phyloP scores from a whole-genome alignment of 1,140 invertebrate genomes.

The Ylistrum balloti region DNA sequence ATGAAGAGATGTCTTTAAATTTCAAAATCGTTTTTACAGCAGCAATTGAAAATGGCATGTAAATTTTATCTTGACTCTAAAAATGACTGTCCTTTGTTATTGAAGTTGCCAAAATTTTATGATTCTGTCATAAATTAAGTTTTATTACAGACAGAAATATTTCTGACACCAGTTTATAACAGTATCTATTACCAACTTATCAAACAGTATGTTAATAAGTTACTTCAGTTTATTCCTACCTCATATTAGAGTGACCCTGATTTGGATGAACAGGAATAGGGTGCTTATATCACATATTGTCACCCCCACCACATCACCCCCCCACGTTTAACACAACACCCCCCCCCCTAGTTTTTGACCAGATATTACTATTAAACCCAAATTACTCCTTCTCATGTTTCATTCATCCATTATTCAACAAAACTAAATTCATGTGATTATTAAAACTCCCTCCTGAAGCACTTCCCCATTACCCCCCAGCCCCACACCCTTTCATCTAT shows the following conservation, averaged over 20 bases:
- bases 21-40: not conserved
- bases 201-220: not conserved
- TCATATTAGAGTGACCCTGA: not conserved
- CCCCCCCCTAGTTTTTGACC: not conserved
- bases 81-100: slow-evolving; percentile 8
- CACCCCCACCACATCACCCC: not conserved
- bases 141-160: not conserved
- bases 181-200: not conserved
- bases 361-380: no score
- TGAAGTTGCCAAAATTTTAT: not conserved
- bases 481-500: not conserved
- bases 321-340: not conserved
- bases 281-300: no score
- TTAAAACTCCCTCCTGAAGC: no score
- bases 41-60: not conserved
- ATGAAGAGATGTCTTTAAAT: not conserved
- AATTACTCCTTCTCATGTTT: no score
- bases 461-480: not conserved
- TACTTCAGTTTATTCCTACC: not conserved
- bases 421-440: no score
- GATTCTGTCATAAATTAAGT: not conserved
- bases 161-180: not conserved
- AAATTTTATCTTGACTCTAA: not conserved
- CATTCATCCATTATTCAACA: no score
- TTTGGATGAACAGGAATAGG: no score